These are phyloP conservation scores for Zosterops japonicus DNA, from an alignment of 2,113 vertebrate genomes.

Conservation along the genomic window DNA sequence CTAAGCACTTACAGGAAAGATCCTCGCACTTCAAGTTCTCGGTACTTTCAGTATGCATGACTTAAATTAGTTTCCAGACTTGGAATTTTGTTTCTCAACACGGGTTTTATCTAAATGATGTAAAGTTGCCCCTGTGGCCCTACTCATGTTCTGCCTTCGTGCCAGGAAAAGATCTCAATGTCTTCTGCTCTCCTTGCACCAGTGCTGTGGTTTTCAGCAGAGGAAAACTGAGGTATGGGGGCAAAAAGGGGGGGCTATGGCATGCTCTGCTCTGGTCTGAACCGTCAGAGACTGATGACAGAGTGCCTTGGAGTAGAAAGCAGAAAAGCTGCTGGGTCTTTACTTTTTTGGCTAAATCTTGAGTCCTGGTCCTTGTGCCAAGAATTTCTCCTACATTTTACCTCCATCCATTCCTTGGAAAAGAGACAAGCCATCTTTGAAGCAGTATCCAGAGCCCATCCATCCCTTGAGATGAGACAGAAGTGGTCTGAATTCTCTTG, in stretches of 20 bases:
- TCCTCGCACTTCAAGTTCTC: background rate
- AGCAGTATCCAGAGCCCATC: background rate
- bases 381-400: background rate
- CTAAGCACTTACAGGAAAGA: slow-evolving; percentile 34
- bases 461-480: rapidly evolving
- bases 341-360: background rate
- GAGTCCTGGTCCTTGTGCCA: background rate
- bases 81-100: slow-evolving; percentile 11
- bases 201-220: background rate
- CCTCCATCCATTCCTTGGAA: background rate
- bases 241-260: rapidly evolving
- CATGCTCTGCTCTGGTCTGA: background rate
- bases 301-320: background rate
- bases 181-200: background rate
- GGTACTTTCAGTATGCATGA: background rate
- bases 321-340: background rate
- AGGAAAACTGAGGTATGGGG: background rate
- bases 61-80: slow-evolving; percentile 4
- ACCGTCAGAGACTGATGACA: background rate
- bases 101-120: background rate
- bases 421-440: background rate
- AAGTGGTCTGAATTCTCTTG: background rate
- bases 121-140: background rate
- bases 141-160: background rate
- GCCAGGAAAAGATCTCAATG: background rate